Evolutionary conservation across 2,797 vertebrate species (phyloP).

Genomic region (Otolemur crassicaudatus): DNA sequence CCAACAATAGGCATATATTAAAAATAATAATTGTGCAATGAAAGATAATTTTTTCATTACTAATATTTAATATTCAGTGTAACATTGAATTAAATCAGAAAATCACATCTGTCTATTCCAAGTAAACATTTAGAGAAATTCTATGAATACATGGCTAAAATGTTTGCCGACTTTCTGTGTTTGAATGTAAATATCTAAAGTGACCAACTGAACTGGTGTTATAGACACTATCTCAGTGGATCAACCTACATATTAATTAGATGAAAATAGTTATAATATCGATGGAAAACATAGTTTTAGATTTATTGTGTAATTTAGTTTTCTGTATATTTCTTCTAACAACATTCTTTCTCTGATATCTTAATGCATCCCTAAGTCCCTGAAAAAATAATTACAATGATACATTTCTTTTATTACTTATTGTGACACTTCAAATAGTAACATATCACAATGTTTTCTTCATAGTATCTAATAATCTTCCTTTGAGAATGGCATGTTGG

Average conservation of each 20-base stretch:
- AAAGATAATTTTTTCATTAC: not conserved
- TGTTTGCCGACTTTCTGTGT: not conserved
- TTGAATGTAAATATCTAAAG: not conserved
- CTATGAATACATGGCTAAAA: not conserved
- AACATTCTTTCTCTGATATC: not conserved
- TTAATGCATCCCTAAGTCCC: not conserved
- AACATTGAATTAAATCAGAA: not conserved
- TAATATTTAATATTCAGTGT: not conserved
- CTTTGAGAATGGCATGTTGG: not conserved
- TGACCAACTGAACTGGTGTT: not conserved
- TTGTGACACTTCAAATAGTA: not conserved
- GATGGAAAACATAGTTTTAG: not conserved
- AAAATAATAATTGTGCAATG: not conserved
- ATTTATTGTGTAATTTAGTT: not conserved
- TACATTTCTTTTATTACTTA: not conserved
- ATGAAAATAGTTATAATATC: not conserved
- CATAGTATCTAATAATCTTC: not conserved
- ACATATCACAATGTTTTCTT: not conserved
- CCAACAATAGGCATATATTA: not conserved
- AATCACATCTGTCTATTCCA: not conserved
- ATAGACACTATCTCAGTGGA: not conserved
- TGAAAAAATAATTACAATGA: not conserved
- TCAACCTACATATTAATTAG: not conserved
- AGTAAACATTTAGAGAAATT: not conserved
- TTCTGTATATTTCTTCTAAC: not conserved